A percentile compares a stretch with the other conserved stretches of the same genome.
phyloP scores from a whole-genome alignment of 1,140 invertebrate species.

The Sitophilus oryzae region DNA sequence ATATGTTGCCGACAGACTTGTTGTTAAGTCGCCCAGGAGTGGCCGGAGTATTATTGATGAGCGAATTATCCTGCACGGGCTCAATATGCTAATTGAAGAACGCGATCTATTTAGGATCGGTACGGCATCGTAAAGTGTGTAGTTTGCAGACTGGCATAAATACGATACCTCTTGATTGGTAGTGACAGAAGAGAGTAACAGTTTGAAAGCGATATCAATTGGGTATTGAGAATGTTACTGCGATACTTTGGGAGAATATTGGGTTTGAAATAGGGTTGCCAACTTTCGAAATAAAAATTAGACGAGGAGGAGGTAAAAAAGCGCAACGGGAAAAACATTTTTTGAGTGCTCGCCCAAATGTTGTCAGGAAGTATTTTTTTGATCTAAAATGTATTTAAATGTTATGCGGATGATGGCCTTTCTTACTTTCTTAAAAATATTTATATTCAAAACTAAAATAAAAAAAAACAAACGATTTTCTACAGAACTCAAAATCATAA shows the following conservation, averaged over 20 bases:
- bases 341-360: not conserved
- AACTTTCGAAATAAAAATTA: not conserved
- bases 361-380: no score
- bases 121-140: not conserved
- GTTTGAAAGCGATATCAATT: no score
- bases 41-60: constrained; percentile 21
- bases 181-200: no score
- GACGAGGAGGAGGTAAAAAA: not conserved
- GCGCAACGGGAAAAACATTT: not conserved
- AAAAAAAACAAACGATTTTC: no score
- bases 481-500: no score
- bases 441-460: no score
- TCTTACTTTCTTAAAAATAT: no score
- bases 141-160: not conserved
- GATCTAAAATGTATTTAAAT: no score
- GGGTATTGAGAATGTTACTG: not conserved
- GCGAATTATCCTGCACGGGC: constrained; percentile 20
- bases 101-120: constrained; percentile 6
- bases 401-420: no score
- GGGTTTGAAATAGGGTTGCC: not conserved
- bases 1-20: constrained; percentile 17
- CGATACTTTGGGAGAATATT: not conserved
- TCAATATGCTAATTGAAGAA: constrained; percentile 18
- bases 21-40: constrained; percentile 16
- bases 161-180: not conserved